Base-by-base conservation (phyloP, 1,140 invertebrate species). In the Aphelinus certus region DNA sequence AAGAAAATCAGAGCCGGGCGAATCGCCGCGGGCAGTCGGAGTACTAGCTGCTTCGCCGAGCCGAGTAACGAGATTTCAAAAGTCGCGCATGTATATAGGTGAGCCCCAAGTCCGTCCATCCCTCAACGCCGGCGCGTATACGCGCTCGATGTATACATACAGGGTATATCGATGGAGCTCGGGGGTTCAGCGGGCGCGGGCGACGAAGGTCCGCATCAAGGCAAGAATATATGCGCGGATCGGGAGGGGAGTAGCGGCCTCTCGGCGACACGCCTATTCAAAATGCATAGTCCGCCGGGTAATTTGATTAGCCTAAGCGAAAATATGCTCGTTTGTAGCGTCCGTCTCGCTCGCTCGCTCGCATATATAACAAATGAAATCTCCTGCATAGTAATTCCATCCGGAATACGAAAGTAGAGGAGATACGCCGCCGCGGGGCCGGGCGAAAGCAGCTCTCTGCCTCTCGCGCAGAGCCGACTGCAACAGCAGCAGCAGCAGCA, bases 321-420 rank as follows among this genome's bases (percentile, higher is more conserved):
- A 85, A 87, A 87, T 87, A 82, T 84, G 85, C 84, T 87, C 85
- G 85, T 87, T 87, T 86, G 85, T 86, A 85, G 83, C 76, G 76
- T 68, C 76, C 77, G 78, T 76, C 79, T 78, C 75, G 61, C 51
- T 45, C 42, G 51, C 67, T 49, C 67, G 80, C 82, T 81, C 83
- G 82, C 84, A 86, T 85, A 86, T 85, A 86, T 85, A 86, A 86
- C 84, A 86, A 87, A 87, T 87, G 85, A 87, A 87, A 86, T 86
- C 85, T 86, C 83, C 82, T 85, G 85, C 85, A 87, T 86, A 86
- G 85, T 87, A 86, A 86, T 87, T 86, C 83, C 84, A 86, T 86
- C 84, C 85, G 84, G 84, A 86, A 86, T 86, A 87, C 84, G 84
- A 86, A 86, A 86, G 69, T 68, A 71, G 75, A 81, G 81, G 80